phyloP scores from a whole-genome alignment of 2,797 vertebrate species.

The Acridotheres tristis region DNA sequence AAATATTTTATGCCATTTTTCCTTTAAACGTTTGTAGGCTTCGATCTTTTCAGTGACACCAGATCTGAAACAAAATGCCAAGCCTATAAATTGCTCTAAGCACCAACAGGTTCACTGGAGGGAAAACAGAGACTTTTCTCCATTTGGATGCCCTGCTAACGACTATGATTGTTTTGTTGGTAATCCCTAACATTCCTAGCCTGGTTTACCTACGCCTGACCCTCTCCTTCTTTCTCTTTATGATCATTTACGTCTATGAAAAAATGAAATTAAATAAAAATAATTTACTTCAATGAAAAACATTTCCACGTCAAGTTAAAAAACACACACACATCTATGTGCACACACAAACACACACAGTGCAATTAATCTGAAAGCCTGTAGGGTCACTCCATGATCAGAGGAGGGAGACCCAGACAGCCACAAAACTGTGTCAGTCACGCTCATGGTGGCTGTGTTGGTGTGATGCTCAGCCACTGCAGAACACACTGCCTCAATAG shows the following conservation, averaged over 20 bases:
- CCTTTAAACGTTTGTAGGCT: not conserved
- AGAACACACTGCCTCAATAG: not conserved
- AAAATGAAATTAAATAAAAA: too few species aligned
- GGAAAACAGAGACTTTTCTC: not conserved
- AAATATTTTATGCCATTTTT: conserved; percentile 22
- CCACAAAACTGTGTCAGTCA: accelerated
- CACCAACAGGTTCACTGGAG: not conserved
- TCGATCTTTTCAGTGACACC: not conserved
- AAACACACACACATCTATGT: accelerated
- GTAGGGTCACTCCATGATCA: not conserved
- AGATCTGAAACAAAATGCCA: not conserved
- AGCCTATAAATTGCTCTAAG: not conserved
- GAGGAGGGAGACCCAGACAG: not conserved
- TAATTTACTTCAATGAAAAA: not conserved
- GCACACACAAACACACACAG: too few species aligned
- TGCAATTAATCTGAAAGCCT: not conserved
- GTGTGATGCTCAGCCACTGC: not conserved
- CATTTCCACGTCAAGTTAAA: not conserved
- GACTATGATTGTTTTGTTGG: not conserved
- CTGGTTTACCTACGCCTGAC: not conserved
- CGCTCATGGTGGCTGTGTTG: accelerated
- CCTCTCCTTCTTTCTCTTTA: not conserved
- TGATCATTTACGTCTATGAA: not conserved
- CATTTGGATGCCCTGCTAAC: not conserved
- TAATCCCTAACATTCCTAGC: not conserved